Evolutionary conservation across 2,113 vertebrate species (phyloP).

Genomic region (Nesogale talazaci): DNA sequence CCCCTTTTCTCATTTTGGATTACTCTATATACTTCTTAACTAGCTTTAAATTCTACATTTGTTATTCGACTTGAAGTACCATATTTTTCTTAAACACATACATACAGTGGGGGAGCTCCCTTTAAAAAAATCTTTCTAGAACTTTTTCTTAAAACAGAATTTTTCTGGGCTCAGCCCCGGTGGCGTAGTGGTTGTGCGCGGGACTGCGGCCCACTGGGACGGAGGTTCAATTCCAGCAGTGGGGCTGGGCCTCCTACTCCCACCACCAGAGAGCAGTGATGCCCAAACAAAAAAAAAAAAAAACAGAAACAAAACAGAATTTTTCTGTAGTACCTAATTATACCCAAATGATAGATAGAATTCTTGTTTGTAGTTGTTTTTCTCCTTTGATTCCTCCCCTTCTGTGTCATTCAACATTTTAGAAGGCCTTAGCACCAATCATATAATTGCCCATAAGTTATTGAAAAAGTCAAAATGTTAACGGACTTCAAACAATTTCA

Average conservation of each 20-base stretch:
- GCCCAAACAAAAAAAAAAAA: too few species aligned
- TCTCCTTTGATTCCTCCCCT: conserved; percentile 14
- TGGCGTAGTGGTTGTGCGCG: too few species aligned
- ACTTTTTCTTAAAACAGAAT: conserved; percentile 49
- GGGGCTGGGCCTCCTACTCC: too few species aligned
- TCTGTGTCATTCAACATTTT: conserved; percentile 38
- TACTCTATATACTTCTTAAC: conserved; percentile 13
- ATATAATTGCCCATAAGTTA: conserved; percentile 21
- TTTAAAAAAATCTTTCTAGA: conserved; percentile 24
- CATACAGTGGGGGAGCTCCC: neutral
- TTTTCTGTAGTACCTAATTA: conserved; percentile 15
- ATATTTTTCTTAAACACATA: conserved; percentile 5
- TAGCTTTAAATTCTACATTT: neutral
- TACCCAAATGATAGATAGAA: conserved; percentile 20
- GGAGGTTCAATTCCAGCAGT: too few species aligned
- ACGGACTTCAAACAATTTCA: neutral
- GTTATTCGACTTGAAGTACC: neutral
- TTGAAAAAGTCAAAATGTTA: conserved; percentile 28
- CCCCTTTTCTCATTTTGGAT: neutral
- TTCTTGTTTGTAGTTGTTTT: neutral
- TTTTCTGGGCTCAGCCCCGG: too few species aligned
- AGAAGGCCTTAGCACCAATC: conserved; percentile 24
- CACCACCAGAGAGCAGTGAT: too few species aligned
- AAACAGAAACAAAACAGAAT: conserved; percentile 56
- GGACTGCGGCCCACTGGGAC: too few species aligned